Conservation (phyloP, 2,113 vertebrate species). For the Burhinus bistriatus region DNA sequence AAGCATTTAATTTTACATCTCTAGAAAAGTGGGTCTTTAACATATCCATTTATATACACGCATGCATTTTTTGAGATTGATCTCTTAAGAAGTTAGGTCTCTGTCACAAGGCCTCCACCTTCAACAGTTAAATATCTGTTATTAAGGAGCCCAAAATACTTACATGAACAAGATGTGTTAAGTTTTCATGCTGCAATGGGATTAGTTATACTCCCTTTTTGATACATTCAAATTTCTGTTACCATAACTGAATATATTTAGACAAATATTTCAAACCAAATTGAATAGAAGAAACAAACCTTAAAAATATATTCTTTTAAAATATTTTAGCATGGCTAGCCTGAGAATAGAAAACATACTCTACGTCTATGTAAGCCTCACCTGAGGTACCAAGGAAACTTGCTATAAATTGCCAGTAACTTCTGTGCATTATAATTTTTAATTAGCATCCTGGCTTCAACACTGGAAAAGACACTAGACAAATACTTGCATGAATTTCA, state of each 20-base stretch:
- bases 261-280: neutral
- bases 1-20: neutral
- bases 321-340: neutral
- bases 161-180: accelerated
- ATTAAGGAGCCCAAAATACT: neutral
- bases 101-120: neutral
- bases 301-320: neutral
- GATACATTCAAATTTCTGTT: neutral
- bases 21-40: neutral
- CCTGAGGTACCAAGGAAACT: neutral
- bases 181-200: neutral
- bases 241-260: neutral
- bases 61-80: accelerated
- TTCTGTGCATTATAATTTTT: neutral
- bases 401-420: neutral
- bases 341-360: neutral
- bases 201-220: neutral
- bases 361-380: neutral
- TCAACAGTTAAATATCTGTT: neutral
- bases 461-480: neutral
- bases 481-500: neutral
- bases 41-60: neutral
- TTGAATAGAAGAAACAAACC: neutral
- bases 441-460: neutral
- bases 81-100: neutral